Evolutionary conservation across 2,888 invertebrate genomes (phyloP).

Genomic region (Celastrina argiolus): DNA sequence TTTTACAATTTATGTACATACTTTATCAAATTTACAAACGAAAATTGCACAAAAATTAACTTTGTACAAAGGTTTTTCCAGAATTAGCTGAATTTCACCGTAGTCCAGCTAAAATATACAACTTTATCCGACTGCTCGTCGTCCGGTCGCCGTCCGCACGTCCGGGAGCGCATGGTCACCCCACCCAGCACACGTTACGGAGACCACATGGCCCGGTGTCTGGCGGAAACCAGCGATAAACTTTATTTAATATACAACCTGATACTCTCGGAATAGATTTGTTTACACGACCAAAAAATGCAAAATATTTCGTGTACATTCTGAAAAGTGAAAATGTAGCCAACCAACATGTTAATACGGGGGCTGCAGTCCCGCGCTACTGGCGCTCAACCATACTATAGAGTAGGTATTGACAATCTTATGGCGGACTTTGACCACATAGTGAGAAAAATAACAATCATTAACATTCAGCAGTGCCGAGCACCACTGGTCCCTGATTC

Average conservation of each 20-base stretch:
- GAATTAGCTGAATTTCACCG: neutral
- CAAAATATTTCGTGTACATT: slow-evolving; percentile 11
- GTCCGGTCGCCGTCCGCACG: neutral
- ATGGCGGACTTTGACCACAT: too few species aligned
- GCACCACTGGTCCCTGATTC: too few species aligned
- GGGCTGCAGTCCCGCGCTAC: too few species aligned
- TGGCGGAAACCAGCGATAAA: slow-evolving; percentile 39
- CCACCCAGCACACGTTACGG: slow-evolving; percentile 34
- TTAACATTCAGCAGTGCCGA: too few species aligned
- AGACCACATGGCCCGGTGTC: slow-evolving; percentile 40
- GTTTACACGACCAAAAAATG: slow-evolving; percentile 12
- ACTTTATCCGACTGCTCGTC: neutral
- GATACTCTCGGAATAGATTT: slow-evolving; percentile 26
- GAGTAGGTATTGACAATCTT: too few species aligned
- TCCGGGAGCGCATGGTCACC: slow-evolving; percentile 22
- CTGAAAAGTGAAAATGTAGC: neutral
- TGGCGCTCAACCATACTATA: too few species aligned
- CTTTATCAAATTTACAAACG: too few species aligned
- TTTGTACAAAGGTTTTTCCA: too few species aligned
- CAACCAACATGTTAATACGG: neutral
- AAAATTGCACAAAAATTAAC: too few species aligned
- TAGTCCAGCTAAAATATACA: neutral
- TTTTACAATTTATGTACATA: too few species aligned
- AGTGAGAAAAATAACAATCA: too few species aligned
- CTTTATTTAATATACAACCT: slow-evolving; percentile 36